Evolutionary conservation across 2,888 invertebrate genomes (phyloP).

Genomic region (Spilarctia lutea): DNA sequence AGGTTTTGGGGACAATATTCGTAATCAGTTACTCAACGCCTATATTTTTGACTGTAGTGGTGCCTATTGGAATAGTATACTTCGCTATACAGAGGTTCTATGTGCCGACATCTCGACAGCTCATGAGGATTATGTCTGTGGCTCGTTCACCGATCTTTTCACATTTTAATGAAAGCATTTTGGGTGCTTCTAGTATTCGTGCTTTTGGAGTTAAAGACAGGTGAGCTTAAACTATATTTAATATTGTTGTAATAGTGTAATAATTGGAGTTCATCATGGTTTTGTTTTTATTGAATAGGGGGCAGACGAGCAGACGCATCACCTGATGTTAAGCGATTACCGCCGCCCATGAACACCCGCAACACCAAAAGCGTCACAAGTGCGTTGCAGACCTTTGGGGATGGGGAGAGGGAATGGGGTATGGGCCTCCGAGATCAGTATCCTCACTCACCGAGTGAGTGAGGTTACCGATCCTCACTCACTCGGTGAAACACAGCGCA

Average conservation of each 20-base stretch:
- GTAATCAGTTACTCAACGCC: conserved; percentile 96
- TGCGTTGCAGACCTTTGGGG: no score
- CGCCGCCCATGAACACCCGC: no score
- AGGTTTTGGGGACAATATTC: conserved; percentile 94
- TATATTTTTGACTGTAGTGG: conserved; percentile 91
- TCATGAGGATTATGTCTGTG: conserved; percentile 97
- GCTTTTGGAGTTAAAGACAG: conserved; percentile 92
- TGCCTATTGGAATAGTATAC: conserved; percentile 93
- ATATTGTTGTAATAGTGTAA: background rate
- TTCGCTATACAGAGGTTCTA: conserved; percentile 97
- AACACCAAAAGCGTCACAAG: no score
- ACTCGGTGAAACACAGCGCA: no score
- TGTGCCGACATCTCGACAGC: conserved; percentile 96
- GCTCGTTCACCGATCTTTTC: conserved; percentile 98
- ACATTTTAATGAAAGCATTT: conserved; percentile 97
- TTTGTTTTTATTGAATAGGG: no score
- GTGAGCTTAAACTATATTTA: conserved; percentile 52
- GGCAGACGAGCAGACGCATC: no score
- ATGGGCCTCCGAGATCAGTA: no score
- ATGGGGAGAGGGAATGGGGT: no score
- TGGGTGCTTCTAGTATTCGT: conserved; percentile 94
- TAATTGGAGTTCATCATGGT: background rate
- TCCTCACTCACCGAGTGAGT: no score
- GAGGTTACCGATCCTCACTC: no score
- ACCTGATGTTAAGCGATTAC: no score